Percentiles rank a stretch among this genome's conserved stretches.
phyloP scores from a whole-genome alignment of 2,797 vertebrate species.

The Loris lydekkerianus region DNA sequence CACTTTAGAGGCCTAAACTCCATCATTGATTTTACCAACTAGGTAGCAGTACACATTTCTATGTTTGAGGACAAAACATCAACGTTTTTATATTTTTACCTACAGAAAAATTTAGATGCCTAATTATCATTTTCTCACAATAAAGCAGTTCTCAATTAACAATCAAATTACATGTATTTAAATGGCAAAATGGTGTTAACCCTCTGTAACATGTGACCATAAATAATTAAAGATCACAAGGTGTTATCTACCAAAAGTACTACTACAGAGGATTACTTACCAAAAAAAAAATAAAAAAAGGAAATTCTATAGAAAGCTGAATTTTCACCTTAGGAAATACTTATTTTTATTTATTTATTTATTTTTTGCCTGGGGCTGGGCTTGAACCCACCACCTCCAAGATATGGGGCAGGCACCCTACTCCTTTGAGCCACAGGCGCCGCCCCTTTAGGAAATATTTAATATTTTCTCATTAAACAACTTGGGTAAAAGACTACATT shows the following conservation, averaged over 20 bases:
- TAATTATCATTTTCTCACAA: not conserved
- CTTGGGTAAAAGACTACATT: not conserved
- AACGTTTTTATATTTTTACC: not conserved
- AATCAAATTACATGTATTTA: not conserved
- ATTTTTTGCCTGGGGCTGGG: too few relatives aligned
- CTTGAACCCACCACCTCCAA: too few relatives aligned
- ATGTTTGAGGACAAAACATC: not conserved
- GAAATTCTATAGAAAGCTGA: conserved; percentile 54
- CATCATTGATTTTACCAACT: rapidly evolving
- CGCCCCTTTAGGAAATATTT: not conserved
- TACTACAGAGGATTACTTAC: not conserved
- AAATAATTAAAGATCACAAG: not conserved
- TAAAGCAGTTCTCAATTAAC: not conserved
- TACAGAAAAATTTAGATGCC: conserved; percentile 5
- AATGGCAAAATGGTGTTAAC: not conserved
- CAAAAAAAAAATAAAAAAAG: not conserved
- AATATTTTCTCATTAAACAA: conserved; percentile 48
- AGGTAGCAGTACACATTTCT: not conserved
- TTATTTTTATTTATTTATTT: not conserved
- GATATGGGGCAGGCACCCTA: too few relatives aligned
- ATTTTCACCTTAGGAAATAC: not conserved
- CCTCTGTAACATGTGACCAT: not conserved
- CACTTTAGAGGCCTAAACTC: not conserved
- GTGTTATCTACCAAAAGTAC: not conserved
- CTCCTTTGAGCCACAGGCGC: too few relatives aligned